These are phyloP conservation scores for Ethmia dodecea DNA, from an alignment of 2,888 invertebrate species.

Conservation along the genomic window DNA sequence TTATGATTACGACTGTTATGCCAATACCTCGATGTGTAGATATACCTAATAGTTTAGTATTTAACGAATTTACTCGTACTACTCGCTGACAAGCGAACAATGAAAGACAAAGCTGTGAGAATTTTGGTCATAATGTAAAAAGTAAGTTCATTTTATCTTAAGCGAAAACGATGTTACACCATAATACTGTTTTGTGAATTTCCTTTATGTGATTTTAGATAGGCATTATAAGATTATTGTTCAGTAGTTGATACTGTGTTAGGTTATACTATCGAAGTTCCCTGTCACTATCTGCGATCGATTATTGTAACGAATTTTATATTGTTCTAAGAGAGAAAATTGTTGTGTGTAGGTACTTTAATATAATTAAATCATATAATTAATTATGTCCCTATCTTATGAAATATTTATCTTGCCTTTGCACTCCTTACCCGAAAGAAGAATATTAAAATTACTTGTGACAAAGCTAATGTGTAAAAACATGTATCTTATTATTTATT, in stretches of 20 bases:
- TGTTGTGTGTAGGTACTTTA: too few species aligned
- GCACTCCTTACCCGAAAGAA: too few species aligned
- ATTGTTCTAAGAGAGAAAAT: too few species aligned
- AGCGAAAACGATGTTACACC: constrained; percentile 47
- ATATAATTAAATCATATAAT: too few species aligned
- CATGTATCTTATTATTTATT: too few species aligned
- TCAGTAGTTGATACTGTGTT: constrained; percentile 7
- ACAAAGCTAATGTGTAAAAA: too few species aligned
- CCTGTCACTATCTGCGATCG: constrained; percentile 20
- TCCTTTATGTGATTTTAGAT: constrained; percentile 44
- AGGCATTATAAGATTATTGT: constrained; percentile 31
- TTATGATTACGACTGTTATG: constrained; percentile 32
- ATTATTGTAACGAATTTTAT: too few species aligned
- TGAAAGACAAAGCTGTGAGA: constrained; percentile 79
- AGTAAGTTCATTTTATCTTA: constrained; percentile 67
- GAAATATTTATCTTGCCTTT: too few species aligned
- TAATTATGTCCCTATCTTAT: too few species aligned
- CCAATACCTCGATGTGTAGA: constrained; percentile 50
- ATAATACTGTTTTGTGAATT: constrained; percentile 40
- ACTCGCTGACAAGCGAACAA: constrained; percentile 69
- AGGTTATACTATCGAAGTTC: constrained; percentile 3
- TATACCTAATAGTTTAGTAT: constrained; percentile 62
- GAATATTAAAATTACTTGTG: too few species aligned
- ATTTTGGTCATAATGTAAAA: constrained; percentile 73
- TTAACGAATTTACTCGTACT: constrained; percentile 72